Evolutionary conservation across 2,113 vertebrate species (phyloP).

Genomic region (Melanocharis versteri): DNA sequence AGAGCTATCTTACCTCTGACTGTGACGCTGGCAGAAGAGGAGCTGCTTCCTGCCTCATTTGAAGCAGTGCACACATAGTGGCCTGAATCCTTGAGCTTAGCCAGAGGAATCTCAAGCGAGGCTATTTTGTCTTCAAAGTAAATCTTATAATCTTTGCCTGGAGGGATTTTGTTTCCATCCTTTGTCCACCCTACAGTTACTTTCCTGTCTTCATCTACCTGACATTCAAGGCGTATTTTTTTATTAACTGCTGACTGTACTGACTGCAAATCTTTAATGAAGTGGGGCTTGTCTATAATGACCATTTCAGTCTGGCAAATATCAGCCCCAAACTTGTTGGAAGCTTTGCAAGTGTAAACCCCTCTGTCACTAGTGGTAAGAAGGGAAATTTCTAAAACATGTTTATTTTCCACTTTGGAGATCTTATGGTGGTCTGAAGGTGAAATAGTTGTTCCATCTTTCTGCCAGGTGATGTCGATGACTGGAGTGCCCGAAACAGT

Average conservation of each 20-base stretch:
- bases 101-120: constrained; percentile 90
- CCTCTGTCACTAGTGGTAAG: constrained; percentile 85
- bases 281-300: constrained; percentile 88
- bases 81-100: constrained; percentile 94
- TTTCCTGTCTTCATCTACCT: constrained; percentile 94
- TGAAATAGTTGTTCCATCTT: constrained; percentile 84
- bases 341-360: constrained; percentile 92
- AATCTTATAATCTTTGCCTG: constrained; percentile 90
- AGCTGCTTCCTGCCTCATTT: constrained; percentile 92
- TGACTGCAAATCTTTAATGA: constrained; percentile 84
- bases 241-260: constrained; percentile 85
- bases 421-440: constrained; percentile 80
- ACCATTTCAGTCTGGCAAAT: constrained; percentile 85
- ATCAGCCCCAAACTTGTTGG: constrained; percentile 91
- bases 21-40: constrained; percentile 80
- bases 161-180: constrained; percentile 89
- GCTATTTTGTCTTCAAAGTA: constrained; percentile 96
- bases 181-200: constrained; percentile 88
- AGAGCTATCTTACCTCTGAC: constrained; percentile 89
- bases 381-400: constrained; percentile 84
- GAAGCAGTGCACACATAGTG: constrained; percentile 88
- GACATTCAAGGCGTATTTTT: constrained; percentile 88
- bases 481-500: constrained; percentile 88
- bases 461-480: constrained; percentile 92
- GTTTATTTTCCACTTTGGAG: constrained; percentile 85